Evolutionary conservation across 2,888 invertebrate genomes (phyloP).

Genomic region (Meta bourneti): DNA sequence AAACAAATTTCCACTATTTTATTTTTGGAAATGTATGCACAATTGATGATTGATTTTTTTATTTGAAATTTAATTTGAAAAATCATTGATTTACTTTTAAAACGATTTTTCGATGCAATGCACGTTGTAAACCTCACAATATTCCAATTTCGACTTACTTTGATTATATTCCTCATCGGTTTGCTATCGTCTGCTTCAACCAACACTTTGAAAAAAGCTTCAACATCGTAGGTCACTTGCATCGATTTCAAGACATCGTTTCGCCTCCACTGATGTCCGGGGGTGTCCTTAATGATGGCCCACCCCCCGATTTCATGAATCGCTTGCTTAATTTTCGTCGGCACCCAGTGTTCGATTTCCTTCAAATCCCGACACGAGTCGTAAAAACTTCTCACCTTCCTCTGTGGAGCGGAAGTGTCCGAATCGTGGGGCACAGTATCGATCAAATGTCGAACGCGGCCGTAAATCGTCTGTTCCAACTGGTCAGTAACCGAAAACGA

Average conservation of each 20-base stretch:
- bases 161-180: constrained; percentile 82
- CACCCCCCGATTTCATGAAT: constrained; percentile 82
- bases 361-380: constrained; percentile 83
- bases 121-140: not conserved
- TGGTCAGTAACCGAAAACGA: constrained; percentile 82
- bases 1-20: no score
- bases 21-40: no score
- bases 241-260: constrained; percentile 81
- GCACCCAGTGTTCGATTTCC: constrained; percentile 79
- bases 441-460: constrained; percentile 79
- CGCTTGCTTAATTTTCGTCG: constrained; percentile 83
- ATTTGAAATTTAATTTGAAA: no score
- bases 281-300: constrained; percentile 77
- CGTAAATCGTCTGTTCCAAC: constrained; percentile 81
- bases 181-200: constrained; percentile 83
- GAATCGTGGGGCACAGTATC: constrained; percentile 82
- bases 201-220: constrained; percentile 83
- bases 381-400: constrained; percentile 84
- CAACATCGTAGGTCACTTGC: constrained; percentile 82
- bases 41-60: no score
- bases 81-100: no score
- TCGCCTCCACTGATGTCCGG: constrained; percentile 75
- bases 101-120: not conserved
- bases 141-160: constrained; percentile 78
- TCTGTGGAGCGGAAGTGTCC: constrained; percentile 81